Base-by-base conservation (phyloP, 2,797 vertebrate genomes). In the Gymnoscopelus braueri region DNA sequence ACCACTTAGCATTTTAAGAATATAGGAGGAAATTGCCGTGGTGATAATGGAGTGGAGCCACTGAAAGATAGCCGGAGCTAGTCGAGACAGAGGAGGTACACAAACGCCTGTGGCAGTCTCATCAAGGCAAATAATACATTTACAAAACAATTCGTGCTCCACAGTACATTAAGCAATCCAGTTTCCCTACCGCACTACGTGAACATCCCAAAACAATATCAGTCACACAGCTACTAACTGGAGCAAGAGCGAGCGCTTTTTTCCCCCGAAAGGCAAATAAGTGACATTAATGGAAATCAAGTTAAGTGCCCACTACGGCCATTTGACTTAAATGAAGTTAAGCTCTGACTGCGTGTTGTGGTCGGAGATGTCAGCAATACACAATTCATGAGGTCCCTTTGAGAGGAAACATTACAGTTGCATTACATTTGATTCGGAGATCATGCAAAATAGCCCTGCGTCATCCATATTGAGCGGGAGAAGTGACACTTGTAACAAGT, bases 41-140 rank as follows among this genome's bases (percentile, higher is more conserved):
- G 44, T 52, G 78, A 82, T 86, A 85, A 85, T 78, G 50, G 71
- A 79, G 72, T 85, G 67, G 67, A 63, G 62, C 23, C 67, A 7
- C 55, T 64, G 85, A 78, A 69, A 78, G 78, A 82, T 75, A 73
- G 72, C 24, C 3, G n/a, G 55, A 60, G 64, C 61, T 53, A 13
- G 15, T 62, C 53, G 72, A 74, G 82, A 88, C 74, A 67, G 48
- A n/a, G 44, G 64, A 80, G 72, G 68, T 70, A 78, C 74, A 79
- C 71, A 74, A 71, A n/a, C 0, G 15, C 84, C 82, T 3, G 15
- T 63, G 72, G 84, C 84, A 13, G 63, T 73, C 72, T 88, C 76
- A 80, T 90, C 88, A 84, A 79, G 80, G 65, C 78, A 79, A 91
- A 91, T 84, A 83, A 89, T 84, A 77, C 82, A 85, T 90, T 87